These are phyloP conservation scores for Spodoptera frugiperda DNA, from an alignment of 1,140 invertebrate species.

Conservation along the genomic window DNA sequence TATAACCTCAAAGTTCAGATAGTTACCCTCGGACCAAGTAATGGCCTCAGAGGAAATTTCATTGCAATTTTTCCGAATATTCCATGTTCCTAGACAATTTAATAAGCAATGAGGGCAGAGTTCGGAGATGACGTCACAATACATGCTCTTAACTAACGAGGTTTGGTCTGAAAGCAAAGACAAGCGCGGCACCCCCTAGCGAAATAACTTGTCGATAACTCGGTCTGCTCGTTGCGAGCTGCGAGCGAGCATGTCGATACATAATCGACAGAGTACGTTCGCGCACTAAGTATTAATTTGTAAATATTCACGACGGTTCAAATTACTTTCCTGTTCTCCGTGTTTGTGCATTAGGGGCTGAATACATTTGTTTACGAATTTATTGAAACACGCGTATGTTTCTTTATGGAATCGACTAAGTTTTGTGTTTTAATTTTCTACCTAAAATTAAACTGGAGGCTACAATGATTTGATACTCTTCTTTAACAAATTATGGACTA, in stretches of 20 bases:
- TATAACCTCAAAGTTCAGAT: slow-evolving; percentile 40
- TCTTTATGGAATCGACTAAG: too few species aligned
- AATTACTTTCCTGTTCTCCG: slow-evolving; percentile 30
- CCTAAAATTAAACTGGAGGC: too few species aligned
- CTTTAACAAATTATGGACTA: too few species aligned
- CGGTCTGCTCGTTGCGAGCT: not conserved
- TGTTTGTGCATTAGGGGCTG: not conserved
- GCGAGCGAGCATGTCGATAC: slow-evolving; percentile 32
- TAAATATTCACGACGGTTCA: slow-evolving; percentile 39
- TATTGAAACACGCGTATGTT: not conserved
- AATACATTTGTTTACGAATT: not conserved
- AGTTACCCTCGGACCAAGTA: slow-evolving; percentile 22
- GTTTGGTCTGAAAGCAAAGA: slow-evolving; percentile 52
- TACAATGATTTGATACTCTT: too few species aligned
- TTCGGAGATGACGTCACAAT: slow-evolving; percentile 50
- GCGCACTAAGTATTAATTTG: slow-evolving; percentile 44
- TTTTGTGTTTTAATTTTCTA: too few species aligned
- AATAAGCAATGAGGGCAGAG: slow-evolving; percentile 38
- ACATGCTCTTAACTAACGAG: slow-evolving; percentile 48
- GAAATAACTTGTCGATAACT: slow-evolving; percentile 51
- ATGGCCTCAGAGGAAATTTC: slow-evolving; percentile 27
- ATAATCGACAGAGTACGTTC: slow-evolving; percentile 45
- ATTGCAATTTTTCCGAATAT: slow-evolving; percentile 39
- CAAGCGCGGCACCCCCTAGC: slow-evolving; percentile 14
- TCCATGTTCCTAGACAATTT: slow-evolving; percentile 43